Conservation (phyloP, 2,113 vertebrate species). For the Cyprinodon brontotheroides region DNA sequence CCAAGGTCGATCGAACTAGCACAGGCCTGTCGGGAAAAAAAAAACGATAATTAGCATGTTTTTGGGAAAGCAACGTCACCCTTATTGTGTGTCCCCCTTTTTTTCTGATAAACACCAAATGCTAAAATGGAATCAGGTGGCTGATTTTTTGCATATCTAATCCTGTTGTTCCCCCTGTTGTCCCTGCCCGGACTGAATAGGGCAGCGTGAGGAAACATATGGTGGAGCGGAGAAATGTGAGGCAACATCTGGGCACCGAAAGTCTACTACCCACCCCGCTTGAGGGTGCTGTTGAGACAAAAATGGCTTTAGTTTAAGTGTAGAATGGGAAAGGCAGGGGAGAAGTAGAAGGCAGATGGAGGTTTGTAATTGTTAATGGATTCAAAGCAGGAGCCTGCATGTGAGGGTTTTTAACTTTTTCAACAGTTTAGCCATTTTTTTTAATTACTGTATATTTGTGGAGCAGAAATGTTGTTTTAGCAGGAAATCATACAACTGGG, state of each 20-base stretch:
- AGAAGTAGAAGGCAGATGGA: slow-evolving; percentile 17
- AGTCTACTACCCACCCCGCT: slow-evolving; percentile 29
- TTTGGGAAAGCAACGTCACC: slow-evolving; percentile 45
- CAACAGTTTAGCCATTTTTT: slow-evolving; percentile 5
- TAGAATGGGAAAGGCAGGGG: slow-evolving; percentile 3
- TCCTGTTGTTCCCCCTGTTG: slow-evolving; percentile 1
- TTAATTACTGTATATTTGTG: background rate
- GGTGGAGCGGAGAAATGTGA: slow-evolving; percentile 1
- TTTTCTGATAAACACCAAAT: background rate
- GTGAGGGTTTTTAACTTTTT: slow-evolving; percentile 11
- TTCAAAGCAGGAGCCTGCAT: slow-evolving; percentile 18
- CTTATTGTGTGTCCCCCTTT: slow-evolving; percentile 10
- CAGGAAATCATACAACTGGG: too few species aligned
- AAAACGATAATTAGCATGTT: slow-evolving; percentile 60
- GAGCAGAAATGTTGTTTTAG: background rate
- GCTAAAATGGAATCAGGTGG: background rate
- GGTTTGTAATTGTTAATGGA: slow-evolving; percentile 20
- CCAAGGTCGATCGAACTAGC: slow-evolving; percentile 62
- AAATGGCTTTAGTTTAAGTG: slow-evolving; percentile 30
- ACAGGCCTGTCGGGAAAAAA: slow-evolving; percentile 46
- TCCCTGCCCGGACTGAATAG: background rate
- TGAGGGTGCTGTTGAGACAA: slow-evolving; percentile 14
- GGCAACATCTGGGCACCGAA: slow-evolving; percentile 41
- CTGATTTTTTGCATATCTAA: slow-evolving; percentile 14
- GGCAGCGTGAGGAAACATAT: slow-evolving; percentile 16